A percentile compares a stretch with the other conserved stretches of the same genome.
Evolutionary conservation across 2,797 vertebrate species (phyloP).

Genomic region (Coracias cyanogaster): DNA sequence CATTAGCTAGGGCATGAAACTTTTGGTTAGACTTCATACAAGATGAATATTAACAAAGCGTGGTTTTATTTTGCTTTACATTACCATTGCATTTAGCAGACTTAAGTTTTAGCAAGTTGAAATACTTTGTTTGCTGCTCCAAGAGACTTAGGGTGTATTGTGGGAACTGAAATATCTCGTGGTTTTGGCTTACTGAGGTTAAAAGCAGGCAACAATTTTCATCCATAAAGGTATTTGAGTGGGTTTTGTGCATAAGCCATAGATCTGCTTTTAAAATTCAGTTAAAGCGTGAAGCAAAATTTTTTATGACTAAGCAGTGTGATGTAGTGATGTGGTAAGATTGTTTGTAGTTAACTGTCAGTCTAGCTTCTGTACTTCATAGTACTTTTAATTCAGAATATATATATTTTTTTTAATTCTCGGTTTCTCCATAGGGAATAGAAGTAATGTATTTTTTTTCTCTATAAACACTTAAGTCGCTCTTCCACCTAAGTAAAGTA

Average conservation of each 20-base stretch:
- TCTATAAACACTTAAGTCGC: neutral
- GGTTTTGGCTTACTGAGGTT: neutral
- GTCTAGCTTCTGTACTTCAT: neutral
- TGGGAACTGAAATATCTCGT: neutral
- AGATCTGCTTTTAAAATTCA: neutral
- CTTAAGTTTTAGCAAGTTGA: neutral
- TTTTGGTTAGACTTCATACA: neutral
- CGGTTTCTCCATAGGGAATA: neutral
- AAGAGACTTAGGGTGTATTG: neutral
- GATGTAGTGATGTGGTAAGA: neutral
- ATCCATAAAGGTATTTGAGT: neutral
- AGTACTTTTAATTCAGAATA: neutral
- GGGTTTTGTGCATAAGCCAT: neutral
- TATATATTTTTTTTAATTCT: neutral
- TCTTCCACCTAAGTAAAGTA: neutral
- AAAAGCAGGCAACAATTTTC: neutral
- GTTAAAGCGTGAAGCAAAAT: neutral
- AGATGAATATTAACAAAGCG: neutral
- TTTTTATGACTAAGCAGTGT: constrained; percentile 18
- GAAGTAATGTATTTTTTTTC: neutral
- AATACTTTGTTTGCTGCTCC: neutral
- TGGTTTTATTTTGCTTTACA: neutral
- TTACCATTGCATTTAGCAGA: neutral
- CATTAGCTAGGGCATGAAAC: neutral
- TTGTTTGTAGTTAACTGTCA: neutral